Evolutionary conservation across 2,888 invertebrate genomes (phyloP), one percentile per base, ranked within the genome.

Genomic region (Heliconius erato): DNA sequence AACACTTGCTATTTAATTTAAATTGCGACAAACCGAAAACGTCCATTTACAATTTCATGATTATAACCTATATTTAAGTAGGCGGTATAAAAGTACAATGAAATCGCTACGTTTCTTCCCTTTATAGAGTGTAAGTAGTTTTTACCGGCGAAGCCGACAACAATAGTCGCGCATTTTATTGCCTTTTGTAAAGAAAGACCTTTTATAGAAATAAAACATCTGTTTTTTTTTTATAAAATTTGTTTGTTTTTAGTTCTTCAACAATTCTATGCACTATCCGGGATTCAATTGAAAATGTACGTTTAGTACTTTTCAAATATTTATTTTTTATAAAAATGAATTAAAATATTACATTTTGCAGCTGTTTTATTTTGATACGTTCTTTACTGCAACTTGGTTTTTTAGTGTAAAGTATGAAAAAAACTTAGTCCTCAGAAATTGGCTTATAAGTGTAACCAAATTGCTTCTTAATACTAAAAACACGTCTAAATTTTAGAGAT

Each of bases 41-140:
- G 54, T 16, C 7, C 54, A 19, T 54, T 19, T 54, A 54, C 54
- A 54, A 54, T 19, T 54, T 54, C 54, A 2, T 54, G 3, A 19
- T 54, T 23, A 3, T 7, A 35, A 40, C n/a, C 32, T 59, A 59
- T 12, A n/a, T 35, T 26, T 67, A 78, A 44, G 40, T 77, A 26
- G 23, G 23, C 49, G 63, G 63, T 63, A 44, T 44, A 54, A 81
- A 49, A 76, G 59, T 71, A 77, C 44, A 83, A 79, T 77, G 79
- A 82, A 83, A 83, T 71, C 16, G 76, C 79, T 72, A 68, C 77
- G 76, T 82, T 83, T 81, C 81, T 76, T 59, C 49, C 26, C 59
- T 79, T 65, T 77, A 54, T 74, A 83, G 68, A 79, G 71, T 49
- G 76, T 71, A 79, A 79, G 63, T n/a, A 79, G 44, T 44, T 72